Base-by-base conservation (phyloP, 2,888 invertebrate genomes). In the Acleris holmiana region DNA sequence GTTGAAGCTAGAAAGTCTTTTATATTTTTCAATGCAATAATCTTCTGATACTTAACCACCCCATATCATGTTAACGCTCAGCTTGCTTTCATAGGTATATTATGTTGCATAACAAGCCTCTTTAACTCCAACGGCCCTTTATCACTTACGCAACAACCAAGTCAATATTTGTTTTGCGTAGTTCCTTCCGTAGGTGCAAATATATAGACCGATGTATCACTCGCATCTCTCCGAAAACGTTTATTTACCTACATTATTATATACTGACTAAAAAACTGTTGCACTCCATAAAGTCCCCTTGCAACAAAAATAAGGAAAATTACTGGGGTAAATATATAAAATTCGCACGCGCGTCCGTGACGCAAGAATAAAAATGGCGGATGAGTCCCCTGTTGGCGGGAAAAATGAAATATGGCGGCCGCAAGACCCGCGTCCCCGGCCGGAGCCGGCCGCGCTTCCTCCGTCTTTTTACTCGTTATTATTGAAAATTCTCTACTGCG, bases 361-460 rank as follows among this genome's bases (percentile, higher is more conserved):
- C 77, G 77, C 74, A 76, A 78, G 74, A 79, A 81, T 76, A 78
- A 83, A 85, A 84, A 85, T 81, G 80, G 84, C 79, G 81, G 77
- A 80, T 77, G 76, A 73, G 69, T 77, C 77, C 77, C 80, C 73
- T 76, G 79, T 74, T 78, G 79, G 78, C 80, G 82, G 80, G 79
- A 77, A 83, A 84, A 82, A 86, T 86, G 83, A 87, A 87, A 85
- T 84, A 86, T 85, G 81, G 83, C 80, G 68, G 80, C 79, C 82
- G 77, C 80, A 78, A 80, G 72, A 73, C 75, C 70, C 69, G 68
- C 69, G 69, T 67, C 57, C 69, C 58, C 29, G 57, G 60, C 58
- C 29, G 57, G 60, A 44, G 64, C 62, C 48, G 48, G 29, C 29
- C 29, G 64, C 49, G 61, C 55, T 18, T 25, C 35, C 61, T 47